Conservation (phyloP, 2,888 invertebrate species). For the Microctonus hyperodae region DNA sequence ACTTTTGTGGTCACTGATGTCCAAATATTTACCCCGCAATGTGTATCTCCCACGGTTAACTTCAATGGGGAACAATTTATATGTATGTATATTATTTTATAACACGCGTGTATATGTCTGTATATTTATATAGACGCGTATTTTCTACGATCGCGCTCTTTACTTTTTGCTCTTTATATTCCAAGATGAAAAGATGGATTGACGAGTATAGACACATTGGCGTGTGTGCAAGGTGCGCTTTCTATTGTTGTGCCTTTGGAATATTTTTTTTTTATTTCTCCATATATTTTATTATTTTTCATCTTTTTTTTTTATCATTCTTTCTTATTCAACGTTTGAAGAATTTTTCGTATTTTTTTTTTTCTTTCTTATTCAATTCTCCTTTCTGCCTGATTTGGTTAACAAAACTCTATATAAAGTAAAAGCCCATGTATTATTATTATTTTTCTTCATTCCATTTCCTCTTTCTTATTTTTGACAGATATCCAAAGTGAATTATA, state of each 20-base stretch:
- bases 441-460: no score
- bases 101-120: neutral
- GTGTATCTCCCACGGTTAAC: constrained; percentile 45
- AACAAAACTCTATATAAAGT: neutral
- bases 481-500: no score
- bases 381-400: neutral
- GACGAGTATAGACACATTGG: constrained; percentile 30
- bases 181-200: constrained; percentile 36
- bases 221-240: constrained; percentile 33
- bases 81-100: no score
- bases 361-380: neutral
- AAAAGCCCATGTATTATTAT: neutral
- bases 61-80: constrained; percentile 28
- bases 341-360: neutral
- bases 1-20: constrained; percentile 50
- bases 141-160: constrained; percentile 28
- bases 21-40: constrained; percentile 59
- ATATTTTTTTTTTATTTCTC: neutral
- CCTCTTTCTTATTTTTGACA: no score
- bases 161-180: constrained; percentile 27
- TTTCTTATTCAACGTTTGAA: neutral
- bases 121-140: neutral
- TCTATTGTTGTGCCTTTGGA: constrained; percentile 12
- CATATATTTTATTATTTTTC: neutral
- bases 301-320: neutral